Evolutionary conservation across 2,797 vertebrate species (phyloP).

Genomic region (Eulemur mongoz): DNA sequence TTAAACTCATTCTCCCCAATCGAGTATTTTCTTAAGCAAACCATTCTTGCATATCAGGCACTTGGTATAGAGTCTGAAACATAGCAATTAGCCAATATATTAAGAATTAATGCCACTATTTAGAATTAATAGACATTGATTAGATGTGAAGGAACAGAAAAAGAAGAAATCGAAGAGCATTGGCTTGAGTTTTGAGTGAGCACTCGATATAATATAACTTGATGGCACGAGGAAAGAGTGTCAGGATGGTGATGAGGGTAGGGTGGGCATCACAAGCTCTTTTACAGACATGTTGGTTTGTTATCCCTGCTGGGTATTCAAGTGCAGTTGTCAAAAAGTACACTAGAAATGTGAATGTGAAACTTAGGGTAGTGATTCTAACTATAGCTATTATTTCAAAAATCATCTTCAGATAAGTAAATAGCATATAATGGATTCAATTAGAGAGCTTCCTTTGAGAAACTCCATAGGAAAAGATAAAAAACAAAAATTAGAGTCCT

Average conservation of each 20-base stretch:
- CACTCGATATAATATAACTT: background rate
- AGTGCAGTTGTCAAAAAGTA: background rate
- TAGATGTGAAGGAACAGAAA: background rate
- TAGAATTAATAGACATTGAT: background rate
- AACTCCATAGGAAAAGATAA: background rate
- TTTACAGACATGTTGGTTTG: background rate
- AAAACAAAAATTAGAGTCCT: background rate
- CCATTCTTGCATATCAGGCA: background rate
- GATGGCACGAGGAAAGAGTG: background rate
- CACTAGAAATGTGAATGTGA: background rate
- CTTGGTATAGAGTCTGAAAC: background rate
- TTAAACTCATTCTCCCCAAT: background rate
- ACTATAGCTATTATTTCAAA: background rate
- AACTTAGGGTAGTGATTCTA: background rate
- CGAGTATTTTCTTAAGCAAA: background rate
- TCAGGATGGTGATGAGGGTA: background rate
- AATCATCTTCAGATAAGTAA: background rate
- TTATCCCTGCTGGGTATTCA: background rate
- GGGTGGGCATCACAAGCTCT: background rate
- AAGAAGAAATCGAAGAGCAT: background rate
- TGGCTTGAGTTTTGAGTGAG: background rate
- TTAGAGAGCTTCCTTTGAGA: background rate
- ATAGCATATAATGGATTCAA: background rate
- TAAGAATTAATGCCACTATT: background rate
- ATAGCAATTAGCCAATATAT: background rate